Evolutionary conservation across 2,113 vertebrate species (phyloP), one percentile per base, ranked within the genome.

Genomic region (Ptilonorhynchus violaceus): DNA sequence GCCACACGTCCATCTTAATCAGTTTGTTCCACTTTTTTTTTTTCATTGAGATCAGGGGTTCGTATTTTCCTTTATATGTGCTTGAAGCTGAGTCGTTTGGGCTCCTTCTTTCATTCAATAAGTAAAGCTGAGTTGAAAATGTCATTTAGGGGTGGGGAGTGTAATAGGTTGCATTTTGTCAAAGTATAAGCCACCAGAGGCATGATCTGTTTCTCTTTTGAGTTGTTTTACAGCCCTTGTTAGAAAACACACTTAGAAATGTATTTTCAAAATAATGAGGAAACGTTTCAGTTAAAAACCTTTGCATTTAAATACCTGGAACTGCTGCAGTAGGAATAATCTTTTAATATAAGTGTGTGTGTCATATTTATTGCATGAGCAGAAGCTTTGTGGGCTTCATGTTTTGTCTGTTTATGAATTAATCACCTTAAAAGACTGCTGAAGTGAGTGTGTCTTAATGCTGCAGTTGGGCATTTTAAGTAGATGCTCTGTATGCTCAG

Each of bases 31-130:
- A 30, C 9, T 33, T 37, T 70, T 62, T 69, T 82, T 49, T 73
- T 66, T 75, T 15, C 1, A 21, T 28, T 42, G 49, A 81, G 52
- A 53, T 84, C 60, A 75, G 39, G 42, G 49, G 47, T 84, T 96
- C 72, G 85, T 93, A 2, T 93, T 77, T 93, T 69, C 47, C 63
- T 96, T 80, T 78, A 15, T 92, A 49, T 80, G 88, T 91, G 64
- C 56, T 85, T 80, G 75, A 52, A 97, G 90, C 92, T 90, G 96
- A 96, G 90, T 94, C 90, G 96, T 86, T 93, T 93, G 76, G 44
- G 33, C 59, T 93, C 70, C 92, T 91, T 79, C 83, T 96, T 92
- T 78, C 39, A 88, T 92, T 93, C 80, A 90, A 1, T 93, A 86
- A 84, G 70, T 89, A 80, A 74, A 90, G 58, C 66, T 74, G 60